These are phyloP conservation scores for Sterna hirundo DNA, from an alignment of 2,113 vertebrate species.

Conservation along the genomic window DNA sequence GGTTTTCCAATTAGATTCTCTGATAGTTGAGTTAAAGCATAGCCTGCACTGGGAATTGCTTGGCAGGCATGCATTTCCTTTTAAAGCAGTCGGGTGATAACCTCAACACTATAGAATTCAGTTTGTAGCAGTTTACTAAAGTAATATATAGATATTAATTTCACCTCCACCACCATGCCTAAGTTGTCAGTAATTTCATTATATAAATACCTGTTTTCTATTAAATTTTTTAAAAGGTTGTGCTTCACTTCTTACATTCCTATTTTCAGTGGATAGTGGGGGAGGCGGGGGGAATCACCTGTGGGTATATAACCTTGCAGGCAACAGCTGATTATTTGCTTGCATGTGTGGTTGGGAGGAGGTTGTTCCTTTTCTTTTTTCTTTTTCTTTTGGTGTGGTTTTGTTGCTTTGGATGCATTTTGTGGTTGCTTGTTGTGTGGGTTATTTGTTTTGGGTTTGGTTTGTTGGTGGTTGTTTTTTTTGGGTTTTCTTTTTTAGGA, in stretches of 20 bases:
- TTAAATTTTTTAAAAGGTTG: background rate
- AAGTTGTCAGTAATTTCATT: background rate
- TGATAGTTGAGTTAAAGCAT: background rate
- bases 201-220: background rate
- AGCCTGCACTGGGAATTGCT: background rate
- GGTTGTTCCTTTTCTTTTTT: background rate
- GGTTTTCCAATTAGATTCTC: background rate
- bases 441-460: background rate
- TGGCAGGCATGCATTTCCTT: background rate
- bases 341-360: background rate
- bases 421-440: background rate
- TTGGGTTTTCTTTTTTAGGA: constrained; percentile 64
- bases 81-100: background rate
- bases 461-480: background rate
- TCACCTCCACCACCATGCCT: background rate
- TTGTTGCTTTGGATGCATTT: background rate
- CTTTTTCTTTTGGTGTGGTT: background rate
- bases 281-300: too few species aligned
- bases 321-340: background rate
- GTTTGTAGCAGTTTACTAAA: background rate
- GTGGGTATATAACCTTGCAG: background rate
- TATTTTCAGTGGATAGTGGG: background rate
- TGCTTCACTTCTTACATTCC: background rate
- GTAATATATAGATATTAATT: background rate
- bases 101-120: background rate